Conservation (phyloP, 2,888 invertebrate species). For the Aleiodes testaceus region DNA sequence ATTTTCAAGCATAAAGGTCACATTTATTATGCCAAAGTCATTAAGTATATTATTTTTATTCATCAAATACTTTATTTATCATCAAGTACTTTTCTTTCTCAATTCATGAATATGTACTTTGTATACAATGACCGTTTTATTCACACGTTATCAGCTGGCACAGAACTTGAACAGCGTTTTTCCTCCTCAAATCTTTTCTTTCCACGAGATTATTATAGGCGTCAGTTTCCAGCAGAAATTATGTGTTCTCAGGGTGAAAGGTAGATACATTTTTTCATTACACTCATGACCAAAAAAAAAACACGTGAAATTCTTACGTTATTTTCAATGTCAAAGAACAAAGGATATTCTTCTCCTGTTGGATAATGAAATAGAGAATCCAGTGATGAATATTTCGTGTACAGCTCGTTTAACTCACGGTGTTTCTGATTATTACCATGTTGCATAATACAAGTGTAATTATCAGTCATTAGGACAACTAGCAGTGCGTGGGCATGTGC, state of each 20-base stretch:
- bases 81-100: neutral
- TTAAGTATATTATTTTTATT: no score
- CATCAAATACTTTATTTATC: neutral
- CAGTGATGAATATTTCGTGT: slow-evolving; percentile 8
- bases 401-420: slow-evolving; percentile 21
- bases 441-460: slow-evolving; percentile 56
- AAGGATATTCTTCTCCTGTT: neutral
- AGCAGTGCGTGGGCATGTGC: slow-evolving; percentile 48
- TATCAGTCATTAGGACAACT: slow-evolving; percentile 61
- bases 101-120: slow-evolving; percentile 8
- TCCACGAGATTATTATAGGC: neutral
- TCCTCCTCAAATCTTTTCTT: neutral
- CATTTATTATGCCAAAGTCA: no score
- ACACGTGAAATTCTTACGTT: slow-evolving; percentile 6
- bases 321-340: neutral
- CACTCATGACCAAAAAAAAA: slow-evolving; percentile 5
- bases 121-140: slow-evolving; percentile 3
- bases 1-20: no score
- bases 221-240: neutral
- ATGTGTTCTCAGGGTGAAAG: neutral
- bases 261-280: neutral
- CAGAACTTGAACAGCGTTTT: neutral
- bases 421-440: slow-evolving; percentile 40
- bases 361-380: neutral
- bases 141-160: slow-evolving; percentile 16